phyloP scores from a whole-genome alignment of 35 echinoderm and acorn worm species.

The Strongylocentrotus purpuratus region DNA sequence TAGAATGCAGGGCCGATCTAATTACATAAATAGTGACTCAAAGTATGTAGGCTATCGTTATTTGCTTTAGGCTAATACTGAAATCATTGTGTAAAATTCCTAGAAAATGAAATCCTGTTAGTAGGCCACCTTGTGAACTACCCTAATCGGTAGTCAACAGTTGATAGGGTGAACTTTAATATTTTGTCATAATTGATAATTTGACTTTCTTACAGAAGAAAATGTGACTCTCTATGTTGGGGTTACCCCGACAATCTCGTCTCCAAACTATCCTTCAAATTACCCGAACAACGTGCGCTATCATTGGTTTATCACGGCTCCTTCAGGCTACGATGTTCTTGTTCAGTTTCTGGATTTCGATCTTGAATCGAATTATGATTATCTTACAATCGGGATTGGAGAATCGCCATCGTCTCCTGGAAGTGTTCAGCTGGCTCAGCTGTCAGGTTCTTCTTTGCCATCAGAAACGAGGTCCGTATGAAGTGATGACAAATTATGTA shows the following conservation, averaged over 20 bases:
- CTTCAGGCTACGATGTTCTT: background rate
- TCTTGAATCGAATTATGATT: background rate
- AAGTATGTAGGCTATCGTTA: no score
- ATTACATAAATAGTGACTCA: background rate
- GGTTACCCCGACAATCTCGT: background rate
- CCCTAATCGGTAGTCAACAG: no score
- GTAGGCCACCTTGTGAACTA: no score
- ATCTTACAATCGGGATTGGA: background rate
- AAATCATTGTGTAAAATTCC: no score
- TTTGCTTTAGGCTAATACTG: no score
- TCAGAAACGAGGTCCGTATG: background rate
- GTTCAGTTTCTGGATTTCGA: background rate
- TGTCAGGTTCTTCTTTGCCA: background rate
- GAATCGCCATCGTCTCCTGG: background rate
- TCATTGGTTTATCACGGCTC: background rate
- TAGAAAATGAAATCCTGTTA: no score
- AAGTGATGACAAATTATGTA: no score
- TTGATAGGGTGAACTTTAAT: background rate
- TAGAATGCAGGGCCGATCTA: no score
- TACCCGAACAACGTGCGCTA: background rate
- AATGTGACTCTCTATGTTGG: background rate
- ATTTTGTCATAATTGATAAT: background rate
- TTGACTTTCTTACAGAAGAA: background rate
- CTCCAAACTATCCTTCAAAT: constrained; percentile 19
- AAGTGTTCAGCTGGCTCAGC: background rate